Base-by-base conservation (phyloP, 2,888 invertebrate species). In the Philonicus albiceps region DNA sequence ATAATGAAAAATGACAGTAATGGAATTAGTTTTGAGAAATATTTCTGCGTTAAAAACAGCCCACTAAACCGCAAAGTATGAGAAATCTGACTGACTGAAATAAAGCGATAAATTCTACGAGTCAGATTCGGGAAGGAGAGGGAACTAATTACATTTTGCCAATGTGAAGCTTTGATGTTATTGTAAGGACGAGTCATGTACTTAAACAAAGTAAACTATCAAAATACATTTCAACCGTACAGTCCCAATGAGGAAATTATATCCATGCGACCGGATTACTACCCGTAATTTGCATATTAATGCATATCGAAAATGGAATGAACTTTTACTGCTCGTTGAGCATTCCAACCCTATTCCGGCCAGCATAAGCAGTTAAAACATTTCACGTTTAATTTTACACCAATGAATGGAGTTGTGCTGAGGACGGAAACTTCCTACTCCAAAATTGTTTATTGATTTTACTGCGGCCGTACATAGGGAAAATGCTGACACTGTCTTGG, bases 381-480 rank as follows among this genome's bases (percentile, higher is more conserved):
- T 78, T 78, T 49, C 49, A 49, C 78, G 40, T 78, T 78, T 78
- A 78, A 78, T 78, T 78, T 78, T 37, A 49, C 78, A 37, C 30
- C 11, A 49, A 49, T 30, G 43, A 78, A 78, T 49, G 43, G 43
- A 78, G 30, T 16, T 13, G 27, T 49, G 78, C 49, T 30, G 49
- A 49, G 49, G 78, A 49, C 27, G 30, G 49, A 78, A 78, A 78
- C 49, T 49, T 49, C 49, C 43, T 78, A 49, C 49, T 16, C 16
- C 78, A 27, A 78, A 78, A 78, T 49, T 78, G 43, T 49, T 78
- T 78, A 78, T 78, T 78, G 78, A 78, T 78, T 78, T 78, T 78
- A 30, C 27, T 27, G 49, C 3, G 49, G 30, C 27, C 13, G 1
- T 22, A 64, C 27, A 19, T 55, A 19, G 27, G 11, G 40, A 7